phyloP scores from a whole-genome alignment of 2,797 vertebrate genomes.

The Leptatherina wallacei region DNA sequence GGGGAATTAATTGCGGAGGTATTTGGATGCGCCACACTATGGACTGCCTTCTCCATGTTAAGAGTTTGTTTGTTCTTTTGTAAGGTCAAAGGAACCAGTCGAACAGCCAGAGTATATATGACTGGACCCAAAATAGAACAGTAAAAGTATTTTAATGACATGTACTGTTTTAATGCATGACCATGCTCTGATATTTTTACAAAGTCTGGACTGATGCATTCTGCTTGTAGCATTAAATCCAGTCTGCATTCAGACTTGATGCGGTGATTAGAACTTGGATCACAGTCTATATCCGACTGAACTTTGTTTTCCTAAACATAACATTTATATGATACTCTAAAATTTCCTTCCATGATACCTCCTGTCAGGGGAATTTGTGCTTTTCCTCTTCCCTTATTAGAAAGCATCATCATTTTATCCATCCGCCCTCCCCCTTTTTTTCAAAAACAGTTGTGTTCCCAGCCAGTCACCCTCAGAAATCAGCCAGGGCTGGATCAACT shows the following conservation, averaged over 20 bases:
- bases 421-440: conserved; percentile 55
- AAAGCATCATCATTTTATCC: conserved; percentile 53
- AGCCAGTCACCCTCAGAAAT: conserved; percentile 66
- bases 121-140: conserved; percentile 57
- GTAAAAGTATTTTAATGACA: conserved; percentile 55
- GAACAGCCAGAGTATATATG: conserved; percentile 51
- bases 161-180: conserved; percentile 40
- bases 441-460: conserved; percentile 62
- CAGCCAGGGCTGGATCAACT: conserved; percentile 74
- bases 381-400: conserved; percentile 56
- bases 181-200: conserved; percentile 30
- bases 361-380: conserved; percentile 36
- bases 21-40: conserved; percentile 30
- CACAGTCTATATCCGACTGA: conserved; percentile 8
- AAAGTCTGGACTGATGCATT: conserved; percentile 21
- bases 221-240: conserved; percentile 1
- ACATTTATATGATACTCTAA: conserved; percentile 7
- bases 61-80: conserved; percentile 51
- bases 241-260: neutral
- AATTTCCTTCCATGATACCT: conserved; percentile 27
- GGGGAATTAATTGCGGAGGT: conserved; percentile 37
- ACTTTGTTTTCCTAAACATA: conserved; percentile 10
- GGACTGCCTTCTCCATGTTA: conserved; percentile 18
- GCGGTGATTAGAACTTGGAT: conserved; percentile 1
- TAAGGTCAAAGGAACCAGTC: conserved; percentile 52